Conservation (phyloP, 1,140 invertebrate species). For the Parapsyche elsis region DNA sequence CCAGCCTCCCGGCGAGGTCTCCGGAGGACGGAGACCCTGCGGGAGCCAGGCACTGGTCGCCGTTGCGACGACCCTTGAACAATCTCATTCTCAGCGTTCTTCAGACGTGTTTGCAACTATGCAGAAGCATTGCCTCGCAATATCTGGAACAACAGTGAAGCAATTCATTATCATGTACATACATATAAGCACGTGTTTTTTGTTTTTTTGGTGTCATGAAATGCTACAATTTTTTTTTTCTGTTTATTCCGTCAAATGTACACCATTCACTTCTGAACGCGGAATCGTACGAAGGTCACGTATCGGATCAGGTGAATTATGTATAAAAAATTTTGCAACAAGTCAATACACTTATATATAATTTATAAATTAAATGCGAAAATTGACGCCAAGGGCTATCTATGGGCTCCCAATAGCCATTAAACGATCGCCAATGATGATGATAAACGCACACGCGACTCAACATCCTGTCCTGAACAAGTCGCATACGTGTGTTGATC, state of each 20-base stretch:
- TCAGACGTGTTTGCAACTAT: too few species aligned
- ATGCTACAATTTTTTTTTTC: neutral
- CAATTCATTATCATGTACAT: neutral
- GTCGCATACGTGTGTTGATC: too few species aligned
- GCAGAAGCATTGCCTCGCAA: neutral
- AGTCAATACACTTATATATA: too few species aligned
- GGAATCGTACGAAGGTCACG: conserved; percentile 23
- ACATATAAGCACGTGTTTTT: neutral
- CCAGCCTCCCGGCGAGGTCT: conserved; percentile 50
- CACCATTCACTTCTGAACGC: conserved; percentile 19
- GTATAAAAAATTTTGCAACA: too few species aligned
- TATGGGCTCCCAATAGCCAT: too few species aligned
- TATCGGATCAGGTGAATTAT: conserved; percentile 14
- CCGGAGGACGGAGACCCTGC: conserved; percentile 47
- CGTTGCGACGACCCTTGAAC: conserved; percentile 52
- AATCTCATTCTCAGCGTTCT: conserved; percentile 45
- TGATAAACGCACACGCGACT: too few species aligned
- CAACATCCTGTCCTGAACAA: too few species aligned
- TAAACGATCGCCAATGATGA: too few species aligned
- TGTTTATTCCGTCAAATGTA: neutral
- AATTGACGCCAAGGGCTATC: too few species aligned
- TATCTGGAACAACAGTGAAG: neutral
- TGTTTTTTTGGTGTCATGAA: neutral
- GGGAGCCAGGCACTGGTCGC: conserved; percentile 52
- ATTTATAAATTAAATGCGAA: too few species aligned